Conservation (phyloP, 2,113 vertebrate genomes). For the Tilapia sparmanii region DNA sequence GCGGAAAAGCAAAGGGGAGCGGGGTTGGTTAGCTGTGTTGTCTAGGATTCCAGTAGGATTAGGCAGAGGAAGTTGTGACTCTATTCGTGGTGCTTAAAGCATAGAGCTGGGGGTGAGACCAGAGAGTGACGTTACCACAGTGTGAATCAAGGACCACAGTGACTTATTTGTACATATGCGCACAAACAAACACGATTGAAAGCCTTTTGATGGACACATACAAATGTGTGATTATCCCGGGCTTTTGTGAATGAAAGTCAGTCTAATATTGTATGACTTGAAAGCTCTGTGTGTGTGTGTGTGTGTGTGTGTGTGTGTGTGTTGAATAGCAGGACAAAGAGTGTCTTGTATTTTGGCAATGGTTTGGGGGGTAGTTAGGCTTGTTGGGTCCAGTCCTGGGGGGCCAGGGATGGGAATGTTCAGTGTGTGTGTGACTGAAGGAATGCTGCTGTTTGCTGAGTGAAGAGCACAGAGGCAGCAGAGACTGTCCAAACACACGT, state of each 20-base stretch:
- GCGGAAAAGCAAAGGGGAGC: background rate
- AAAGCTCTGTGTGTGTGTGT: background rate
- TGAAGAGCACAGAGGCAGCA: conserved; percentile 58
- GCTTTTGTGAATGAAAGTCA: conserved; percentile 13
- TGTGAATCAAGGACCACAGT: background rate
- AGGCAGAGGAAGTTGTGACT: conserved; percentile 58
- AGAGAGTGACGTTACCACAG: conserved; percentile 15
- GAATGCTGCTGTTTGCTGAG: conserved; percentile 69
- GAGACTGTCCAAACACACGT: conserved; percentile 66
- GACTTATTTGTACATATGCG: background rate
- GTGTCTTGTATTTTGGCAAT: conserved; percentile 60
- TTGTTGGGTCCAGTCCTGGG: conserved; percentile 64
- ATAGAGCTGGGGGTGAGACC: conserved; percentile 10
- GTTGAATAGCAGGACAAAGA: conserved; percentile 56
- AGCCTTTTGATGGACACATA: background rate
- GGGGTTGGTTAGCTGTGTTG: background rate
- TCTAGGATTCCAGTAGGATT: conserved; percentile 54
- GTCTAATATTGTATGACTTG: conserved; percentile 38
- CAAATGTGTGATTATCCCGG: background rate
- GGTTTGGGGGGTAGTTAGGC: conserved; percentile 25
- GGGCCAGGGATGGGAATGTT: conserved; percentile 57
- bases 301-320: background rate
- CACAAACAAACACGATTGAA: background rate
- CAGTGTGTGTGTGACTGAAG: conserved; percentile 12
- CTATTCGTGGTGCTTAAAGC: conserved; percentile 39